Conservation (phyloP, 2,888 invertebrate genomes). For the Phyllotreta cruciferae region DNA sequence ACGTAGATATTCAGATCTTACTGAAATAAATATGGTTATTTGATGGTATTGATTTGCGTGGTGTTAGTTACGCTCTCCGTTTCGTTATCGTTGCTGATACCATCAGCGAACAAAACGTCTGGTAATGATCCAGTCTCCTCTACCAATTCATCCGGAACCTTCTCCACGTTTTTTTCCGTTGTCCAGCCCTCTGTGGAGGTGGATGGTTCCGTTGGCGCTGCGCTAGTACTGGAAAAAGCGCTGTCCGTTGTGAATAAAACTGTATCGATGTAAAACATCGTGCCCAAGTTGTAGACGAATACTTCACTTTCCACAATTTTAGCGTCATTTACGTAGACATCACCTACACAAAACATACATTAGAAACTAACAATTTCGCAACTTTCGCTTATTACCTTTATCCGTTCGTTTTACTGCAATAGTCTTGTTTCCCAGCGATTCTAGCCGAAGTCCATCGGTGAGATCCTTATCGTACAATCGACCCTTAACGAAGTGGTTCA, state of each 20-base stretch:
- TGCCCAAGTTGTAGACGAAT: conserved; percentile 71
- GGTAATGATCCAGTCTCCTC: conserved; percentile 54
- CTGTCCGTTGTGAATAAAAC: conserved; percentile 62
- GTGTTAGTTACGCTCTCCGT: conserved; percentile 35
- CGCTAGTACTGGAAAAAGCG: conserved; percentile 47
- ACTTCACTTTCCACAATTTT: conserved; percentile 68
- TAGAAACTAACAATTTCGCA: neutral
- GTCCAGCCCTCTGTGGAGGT: conserved; percentile 40
- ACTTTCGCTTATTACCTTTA: conserved; percentile 52
- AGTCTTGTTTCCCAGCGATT: conserved; percentile 66
- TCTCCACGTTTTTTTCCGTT: conserved; percentile 50
- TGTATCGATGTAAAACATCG: conserved; percentile 70
- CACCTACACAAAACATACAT: conserved; percentile 54
- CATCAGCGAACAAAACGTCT: conserved; percentile 58
- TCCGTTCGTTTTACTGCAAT: conserved; percentile 62
- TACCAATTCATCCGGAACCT: conserved; percentile 56
- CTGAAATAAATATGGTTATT: conserved; percentile 25
- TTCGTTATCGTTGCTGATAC: conserved; percentile 43
- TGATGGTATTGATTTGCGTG: conserved; percentile 35
- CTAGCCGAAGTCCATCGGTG: conserved; percentile 63
- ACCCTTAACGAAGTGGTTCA: conserved; percentile 70
- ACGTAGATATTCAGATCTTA: too few relatives aligned
- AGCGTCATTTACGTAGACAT: conserved; percentile 65
- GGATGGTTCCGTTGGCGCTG: conserved; percentile 36
- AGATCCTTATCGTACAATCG: conserved; percentile 68